Conservation (phyloP, 2,888 invertebrate genomes). For the Aproaerema taeniolella region DNA sequence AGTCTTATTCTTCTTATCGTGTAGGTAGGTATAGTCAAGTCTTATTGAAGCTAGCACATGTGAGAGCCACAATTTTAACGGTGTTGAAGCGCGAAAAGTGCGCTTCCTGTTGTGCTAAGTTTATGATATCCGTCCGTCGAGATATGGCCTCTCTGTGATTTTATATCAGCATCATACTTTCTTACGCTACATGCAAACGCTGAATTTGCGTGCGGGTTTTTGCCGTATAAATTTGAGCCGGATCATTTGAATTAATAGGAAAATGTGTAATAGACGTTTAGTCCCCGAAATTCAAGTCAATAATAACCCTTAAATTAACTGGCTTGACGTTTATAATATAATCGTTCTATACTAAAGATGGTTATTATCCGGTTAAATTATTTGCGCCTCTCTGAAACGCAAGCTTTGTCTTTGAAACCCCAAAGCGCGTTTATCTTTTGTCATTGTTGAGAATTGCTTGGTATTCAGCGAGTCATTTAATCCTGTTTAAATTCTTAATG, state of each 20-base stretch:
- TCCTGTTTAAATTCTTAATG: slow-evolving; percentile 1
- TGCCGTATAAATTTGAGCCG: slow-evolving; percentile 49
- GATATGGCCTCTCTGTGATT: slow-evolving; percentile 45
- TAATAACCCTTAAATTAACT: slow-evolving; percentile 26
- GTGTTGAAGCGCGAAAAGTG: slow-evolving; percentile 47
- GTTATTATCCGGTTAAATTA: slow-evolving; percentile 9
- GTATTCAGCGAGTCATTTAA: slow-evolving; percentile 11
- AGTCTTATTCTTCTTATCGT: too few species aligned
- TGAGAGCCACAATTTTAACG: too few species aligned
- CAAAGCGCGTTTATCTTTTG: slow-evolving; percentile 21
- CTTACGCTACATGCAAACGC: slow-evolving; percentile 15
- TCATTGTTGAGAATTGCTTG: slow-evolving; percentile 13
- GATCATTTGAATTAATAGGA: slow-evolving; percentile 52
- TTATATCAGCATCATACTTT: slow-evolving; percentile 25
- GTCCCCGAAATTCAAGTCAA: slow-evolving; percentile 35
- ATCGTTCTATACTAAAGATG: slow-evolving; percentile 4
- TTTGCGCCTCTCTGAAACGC: slow-evolving; percentile 16
- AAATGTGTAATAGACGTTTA: slow-evolving; percentile 32
- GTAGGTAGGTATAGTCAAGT: too few species aligned
- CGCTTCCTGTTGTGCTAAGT: slow-evolving; percentile 37
- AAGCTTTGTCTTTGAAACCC: slow-evolving; percentile 18
- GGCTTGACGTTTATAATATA: slow-evolving; percentile 11
- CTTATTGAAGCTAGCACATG: too few species aligned
- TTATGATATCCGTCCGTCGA: slow-evolving; percentile 45
- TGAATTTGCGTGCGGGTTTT: slow-evolving; percentile 45